Evolutionary conservation across 2,113 vertebrate species (phyloP).

Genomic region (Kryptolebias marmoratus): DNA sequence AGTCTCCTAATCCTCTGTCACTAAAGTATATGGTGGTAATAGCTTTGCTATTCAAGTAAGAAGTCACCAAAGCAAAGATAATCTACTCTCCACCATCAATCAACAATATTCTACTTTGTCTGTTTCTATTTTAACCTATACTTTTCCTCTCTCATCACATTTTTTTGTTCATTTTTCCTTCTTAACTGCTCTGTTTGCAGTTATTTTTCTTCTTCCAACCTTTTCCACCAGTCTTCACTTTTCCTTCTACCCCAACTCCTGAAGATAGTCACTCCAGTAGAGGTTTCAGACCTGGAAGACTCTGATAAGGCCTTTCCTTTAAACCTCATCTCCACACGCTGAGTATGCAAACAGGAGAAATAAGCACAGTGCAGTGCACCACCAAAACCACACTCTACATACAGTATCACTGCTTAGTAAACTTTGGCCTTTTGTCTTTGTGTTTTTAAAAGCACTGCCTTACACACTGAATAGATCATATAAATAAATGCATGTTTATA

Average conservation of each 20-base stretch:
- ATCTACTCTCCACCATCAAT: conserved; percentile 6
- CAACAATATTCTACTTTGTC: background rate
- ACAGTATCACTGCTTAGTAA: conserved; percentile 24
- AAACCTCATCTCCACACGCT: conserved; percentile 65
- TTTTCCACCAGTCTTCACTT: conserved; percentile 22
- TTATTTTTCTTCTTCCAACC: conserved; percentile 15
- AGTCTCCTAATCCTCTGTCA: conserved; percentile 15
- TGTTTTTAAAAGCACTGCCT: background rate
- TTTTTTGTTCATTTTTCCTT: conserved; percentile 5
- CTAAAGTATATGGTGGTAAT: conserved; percentile 22
- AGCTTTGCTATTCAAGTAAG: conserved; percentile 36
- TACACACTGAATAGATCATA: background rate
- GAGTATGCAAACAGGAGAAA: conserved; percentile 55
- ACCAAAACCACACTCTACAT: conserved; percentile 35
- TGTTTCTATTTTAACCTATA: conserved; percentile 1
- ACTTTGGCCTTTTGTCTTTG: conserved; percentile 39
- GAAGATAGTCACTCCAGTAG: conserved; percentile 49
- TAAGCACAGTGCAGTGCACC: conserved; percentile 33
- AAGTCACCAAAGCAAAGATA: conserved; percentile 25
- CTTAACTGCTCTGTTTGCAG: conserved; percentile 3
- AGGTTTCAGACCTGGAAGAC: conserved; percentile 75
- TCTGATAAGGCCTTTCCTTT: conserved; percentile 77
- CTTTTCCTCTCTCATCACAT: conserved; percentile 20
- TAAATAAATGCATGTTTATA: background rate
- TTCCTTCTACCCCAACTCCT: conserved; percentile 16